Conservation (phyloP, 2,113 vertebrate species). For the Cyanoderma ruficeps region DNA sequence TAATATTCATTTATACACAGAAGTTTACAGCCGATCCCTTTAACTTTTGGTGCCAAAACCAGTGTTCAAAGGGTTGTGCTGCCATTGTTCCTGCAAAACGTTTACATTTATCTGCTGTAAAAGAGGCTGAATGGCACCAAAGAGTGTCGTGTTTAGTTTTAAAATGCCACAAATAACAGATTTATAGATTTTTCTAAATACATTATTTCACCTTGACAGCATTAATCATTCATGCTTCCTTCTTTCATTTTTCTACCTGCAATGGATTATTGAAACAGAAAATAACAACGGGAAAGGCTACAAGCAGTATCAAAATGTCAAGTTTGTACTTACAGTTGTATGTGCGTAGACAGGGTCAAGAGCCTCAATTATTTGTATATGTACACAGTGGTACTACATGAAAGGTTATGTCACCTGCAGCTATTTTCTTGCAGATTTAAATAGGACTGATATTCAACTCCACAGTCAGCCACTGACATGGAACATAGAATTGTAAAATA, state of each 20-base stretch:
- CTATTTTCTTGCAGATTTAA: conserved; percentile 92
- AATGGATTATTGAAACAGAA: conserved; percentile 99
- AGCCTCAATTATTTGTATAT: conserved; percentile 99
- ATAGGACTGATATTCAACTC: conserved; percentile 84
- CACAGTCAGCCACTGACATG: conserved; percentile 83
- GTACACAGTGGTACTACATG: conserved; percentile 89
- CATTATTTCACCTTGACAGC: conserved; percentile 99
- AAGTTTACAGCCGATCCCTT: not conserved
- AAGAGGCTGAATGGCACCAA: conserved; percentile 70
- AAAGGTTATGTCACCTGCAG: conserved; percentile 98
- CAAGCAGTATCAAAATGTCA: conserved; percentile 99
- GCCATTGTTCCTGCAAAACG: conserved; percentile 31
- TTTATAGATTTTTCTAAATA: conserved; percentile 96
- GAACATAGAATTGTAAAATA: conserved; percentile 82
- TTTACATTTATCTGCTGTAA: conserved; percentile 74
- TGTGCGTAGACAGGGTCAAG: conserved; percentile 97
- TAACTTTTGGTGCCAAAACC: conserved; percentile 36
- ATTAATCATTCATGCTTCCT: conserved; percentile 99
- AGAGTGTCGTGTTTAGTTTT: conserved; percentile 80
- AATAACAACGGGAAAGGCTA: conserved; percentile 93
- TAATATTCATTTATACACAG: conserved; percentile 43
- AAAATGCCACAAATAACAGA: conserved; percentile 99
- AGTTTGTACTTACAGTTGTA: conserved; percentile 98
- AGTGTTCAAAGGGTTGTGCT: conserved; percentile 17
- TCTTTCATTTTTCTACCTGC: conserved; percentile 90